Evolutionary conservation across 1,140 invertebrate genomes (phyloP).

Genomic region (Drosophila asahinai): DNA sequence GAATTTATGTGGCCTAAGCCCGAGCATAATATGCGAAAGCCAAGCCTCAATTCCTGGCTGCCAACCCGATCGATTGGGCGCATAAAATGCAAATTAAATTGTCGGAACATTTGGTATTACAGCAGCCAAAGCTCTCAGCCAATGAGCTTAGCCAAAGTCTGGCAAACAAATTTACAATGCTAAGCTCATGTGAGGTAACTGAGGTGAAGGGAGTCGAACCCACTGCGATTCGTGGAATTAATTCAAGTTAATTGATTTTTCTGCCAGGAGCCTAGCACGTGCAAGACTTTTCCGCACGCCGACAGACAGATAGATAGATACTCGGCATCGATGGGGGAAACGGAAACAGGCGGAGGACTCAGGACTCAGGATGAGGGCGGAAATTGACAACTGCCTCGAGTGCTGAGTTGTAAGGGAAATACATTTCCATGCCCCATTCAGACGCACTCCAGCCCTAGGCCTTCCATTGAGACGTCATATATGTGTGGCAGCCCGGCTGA

Average conservation of each 20-base stretch:
- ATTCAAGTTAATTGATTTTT: slow-evolving; percentile 81
- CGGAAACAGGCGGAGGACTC: slow-evolving; percentile 39
- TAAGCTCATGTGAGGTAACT: slow-evolving; percentile 53
- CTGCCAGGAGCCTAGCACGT: slow-evolving; percentile 57
- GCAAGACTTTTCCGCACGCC: slow-evolving; percentile 41
- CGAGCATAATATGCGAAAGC: slow-evolving; percentile 41
- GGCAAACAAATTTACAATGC: slow-evolving; percentile 70
- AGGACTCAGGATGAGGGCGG: slow-evolving; percentile 42
- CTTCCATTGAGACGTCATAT: slow-evolving; percentile 49
- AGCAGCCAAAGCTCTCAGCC: slow-evolving; percentile 58
- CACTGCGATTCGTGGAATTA: slow-evolving; percentile 64
- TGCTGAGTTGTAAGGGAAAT: slow-evolving; percentile 75
- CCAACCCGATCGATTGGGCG: slow-evolving; percentile 43
- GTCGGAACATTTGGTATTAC: slow-evolving; percentile 70
- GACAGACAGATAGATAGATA: slow-evolving; percentile 16
- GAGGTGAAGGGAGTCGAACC: slow-evolving; percentile 8
- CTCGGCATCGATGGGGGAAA: slow-evolving; percentile 47
- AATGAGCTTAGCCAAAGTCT: slow-evolving; percentile 63
- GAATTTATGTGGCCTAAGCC: slow-evolving; percentile 52
- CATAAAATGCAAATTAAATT: slow-evolving; percentile 73
- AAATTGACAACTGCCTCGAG: slow-evolving; percentile 61
- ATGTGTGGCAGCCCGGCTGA: slow-evolving; percentile 51
- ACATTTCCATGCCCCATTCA: slow-evolving; percentile 65
- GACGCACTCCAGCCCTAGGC: slow-evolving; percentile 14
- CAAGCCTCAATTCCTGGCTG: slow-evolving; percentile 28